Conservation (phyloP, 2,797 vertebrate species). For the Malacoraja senta region DNA sequence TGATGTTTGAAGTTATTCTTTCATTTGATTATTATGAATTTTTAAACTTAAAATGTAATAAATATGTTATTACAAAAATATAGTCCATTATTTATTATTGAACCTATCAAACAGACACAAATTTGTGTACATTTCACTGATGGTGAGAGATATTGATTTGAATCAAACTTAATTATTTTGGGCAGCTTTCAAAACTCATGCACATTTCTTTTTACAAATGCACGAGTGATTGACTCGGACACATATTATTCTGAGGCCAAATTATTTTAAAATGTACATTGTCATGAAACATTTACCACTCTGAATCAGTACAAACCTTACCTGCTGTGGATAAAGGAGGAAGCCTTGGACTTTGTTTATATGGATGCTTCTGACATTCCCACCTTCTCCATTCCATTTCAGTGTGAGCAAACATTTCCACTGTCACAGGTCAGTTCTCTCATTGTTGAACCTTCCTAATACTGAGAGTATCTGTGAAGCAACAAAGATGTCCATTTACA, state of each 20-base stretch:
- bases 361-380: not conserved
- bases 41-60: not conserved
- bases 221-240: too few species aligned
- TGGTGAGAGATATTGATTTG: too few species aligned
- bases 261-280: not conserved
- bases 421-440: not conserved
- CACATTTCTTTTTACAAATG: too few species aligned
- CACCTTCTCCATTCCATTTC: not conserved
- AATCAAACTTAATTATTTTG: too few species aligned
- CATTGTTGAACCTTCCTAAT: not conserved
- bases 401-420: not conserved
- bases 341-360: not conserved
- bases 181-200: too few species aligned
- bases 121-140: too few species aligned
- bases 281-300: not conserved
- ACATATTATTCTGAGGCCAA: too few species aligned
- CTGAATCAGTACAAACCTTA: not conserved
- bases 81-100: too few species aligned
- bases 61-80: not conserved
- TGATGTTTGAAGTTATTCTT: not conserved
- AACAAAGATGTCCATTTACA: not conserved
- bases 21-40: not conserved
- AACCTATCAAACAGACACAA: too few species aligned
- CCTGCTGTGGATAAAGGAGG: too few species aligned
- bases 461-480: not conserved